Conservation (phyloP, 2,888 invertebrate genomes). For the Agrypnus murinus region DNA sequence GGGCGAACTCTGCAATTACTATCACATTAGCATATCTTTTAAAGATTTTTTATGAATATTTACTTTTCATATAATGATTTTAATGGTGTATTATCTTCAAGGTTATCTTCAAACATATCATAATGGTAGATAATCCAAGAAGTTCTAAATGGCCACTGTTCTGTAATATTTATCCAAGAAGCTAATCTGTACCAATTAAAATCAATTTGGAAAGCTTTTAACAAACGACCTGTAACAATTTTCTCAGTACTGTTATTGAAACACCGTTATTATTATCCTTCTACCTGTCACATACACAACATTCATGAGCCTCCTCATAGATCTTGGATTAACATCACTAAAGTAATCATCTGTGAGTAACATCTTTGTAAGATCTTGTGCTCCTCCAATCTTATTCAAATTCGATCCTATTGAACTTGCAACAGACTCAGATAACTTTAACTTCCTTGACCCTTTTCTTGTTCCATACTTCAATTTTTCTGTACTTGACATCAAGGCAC, state of each 20-base stretch:
- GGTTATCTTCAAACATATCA: slow-evolving; percentile 89
- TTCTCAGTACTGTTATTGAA: neutral
- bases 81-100: slow-evolving; percentile 90
- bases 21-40: no score
- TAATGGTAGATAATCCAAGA: slow-evolving; percentile 98
- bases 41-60: no score
- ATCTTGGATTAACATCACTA: slow-evolving; percentile 98
- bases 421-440: slow-evolving; percentile 90
- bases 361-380: slow-evolving; percentile 84
- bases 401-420: slow-evolving; percentile 94
- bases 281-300: slow-evolving; percentile 96
- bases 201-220: slow-evolving; percentile 99
- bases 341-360: slow-evolving; percentile 98
- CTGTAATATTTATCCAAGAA: slow-evolving; percentile 98
- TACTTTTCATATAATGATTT: slow-evolving; percentile 96
- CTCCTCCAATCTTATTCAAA: slow-evolving; percentile 84
- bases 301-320: slow-evolving; percentile 97
- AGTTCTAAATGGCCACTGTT: slow-evolving; percentile 98
- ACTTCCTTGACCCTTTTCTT: slow-evolving; percentile 80
- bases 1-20: slow-evolving; percentile 81
- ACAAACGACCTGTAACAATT: slow-evolving; percentile 84
- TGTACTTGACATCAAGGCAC: slow-evolving; percentile 86
- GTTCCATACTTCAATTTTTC: slow-evolving; percentile 79
- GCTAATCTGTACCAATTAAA: slow-evolving; percentile 99
- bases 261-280: no score